Evolutionary conservation across 2,888 invertebrate species (phyloP).

Genomic region (Macrosoma leucophasiata): DNA sequence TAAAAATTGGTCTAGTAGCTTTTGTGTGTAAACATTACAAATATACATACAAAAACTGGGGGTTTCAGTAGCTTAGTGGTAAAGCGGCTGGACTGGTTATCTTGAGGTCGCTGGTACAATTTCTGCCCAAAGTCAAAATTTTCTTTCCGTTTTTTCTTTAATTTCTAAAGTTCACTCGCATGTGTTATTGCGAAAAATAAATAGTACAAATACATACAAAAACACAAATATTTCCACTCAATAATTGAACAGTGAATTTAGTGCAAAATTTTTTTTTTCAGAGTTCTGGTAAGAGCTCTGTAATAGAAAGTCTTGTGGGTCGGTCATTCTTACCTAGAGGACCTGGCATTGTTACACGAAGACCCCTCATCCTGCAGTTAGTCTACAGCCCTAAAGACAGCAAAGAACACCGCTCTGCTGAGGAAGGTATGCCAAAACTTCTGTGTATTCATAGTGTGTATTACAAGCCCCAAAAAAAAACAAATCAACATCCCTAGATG

Average conservation of each 20-base stretch:
- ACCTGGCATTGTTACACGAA: conserved; percentile 96
- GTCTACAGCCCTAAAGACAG: conserved; percentile 94
- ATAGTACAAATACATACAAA: no score
- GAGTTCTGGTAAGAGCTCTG: conserved; percentile 99
- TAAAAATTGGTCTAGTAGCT: conserved; percentile 7
- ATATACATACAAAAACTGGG: no score
- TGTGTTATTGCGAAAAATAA: no score
- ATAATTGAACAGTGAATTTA: conserved; percentile 2
- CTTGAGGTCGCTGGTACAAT: no score
- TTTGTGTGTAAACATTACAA: conserved; percentile 3
- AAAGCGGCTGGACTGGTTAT: no score
- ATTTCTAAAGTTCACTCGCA: no score
- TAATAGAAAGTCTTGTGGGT: conserved; percentile 98
- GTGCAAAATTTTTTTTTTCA: no score
- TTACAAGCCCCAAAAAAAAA: not conserved
- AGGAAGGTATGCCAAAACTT: conserved; percentile 82
- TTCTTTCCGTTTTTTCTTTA: no score
- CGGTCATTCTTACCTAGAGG: conserved; percentile 98
- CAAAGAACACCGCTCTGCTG: conserved; percentile 87
- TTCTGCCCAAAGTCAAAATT: no score
- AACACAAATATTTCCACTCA: no score
- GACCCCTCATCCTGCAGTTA: conserved; percentile 95
- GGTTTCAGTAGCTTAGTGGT: no score
- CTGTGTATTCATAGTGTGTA: not conserved
- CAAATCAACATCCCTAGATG: not conserved